Conservation (phyloP, 2,797 vertebrate genomes). For the Podargus strigoides region DNA sequence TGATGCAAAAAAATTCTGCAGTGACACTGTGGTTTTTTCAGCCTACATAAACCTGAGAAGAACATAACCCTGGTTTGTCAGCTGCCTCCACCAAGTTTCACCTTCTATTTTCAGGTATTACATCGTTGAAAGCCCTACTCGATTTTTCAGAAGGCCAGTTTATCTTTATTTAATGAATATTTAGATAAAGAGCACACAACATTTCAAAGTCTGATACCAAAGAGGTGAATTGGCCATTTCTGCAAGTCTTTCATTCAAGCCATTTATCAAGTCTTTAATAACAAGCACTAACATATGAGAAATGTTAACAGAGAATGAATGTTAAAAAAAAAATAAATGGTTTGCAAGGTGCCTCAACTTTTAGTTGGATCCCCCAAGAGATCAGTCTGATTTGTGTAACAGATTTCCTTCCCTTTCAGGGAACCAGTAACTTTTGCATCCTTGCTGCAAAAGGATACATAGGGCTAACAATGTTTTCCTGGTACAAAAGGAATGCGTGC, state of each 20-base stretch:
- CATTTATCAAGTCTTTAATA: background rate
- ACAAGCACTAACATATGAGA: background rate
- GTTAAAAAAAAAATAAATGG: background rate
- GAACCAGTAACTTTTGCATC: background rate
- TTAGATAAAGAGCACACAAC: background rate
- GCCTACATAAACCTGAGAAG: background rate
- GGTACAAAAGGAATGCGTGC: background rate
- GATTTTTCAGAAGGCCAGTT: background rate
- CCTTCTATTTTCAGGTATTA: background rate
- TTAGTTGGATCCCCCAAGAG: background rate
- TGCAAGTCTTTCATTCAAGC: background rate
- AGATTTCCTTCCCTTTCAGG: background rate
- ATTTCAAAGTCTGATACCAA: background rate
- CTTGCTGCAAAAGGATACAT: background rate
- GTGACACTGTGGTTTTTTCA: background rate
- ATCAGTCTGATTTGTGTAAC: background rate
- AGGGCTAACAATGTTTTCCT: background rate
- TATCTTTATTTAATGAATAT: background rate
- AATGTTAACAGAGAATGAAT: background rate
- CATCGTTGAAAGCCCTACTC: background rate
- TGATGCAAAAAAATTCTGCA: background rate
- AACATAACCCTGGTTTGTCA: background rate
- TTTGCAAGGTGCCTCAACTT: slow-evolving; percentile 10
- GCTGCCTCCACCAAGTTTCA: background rate
- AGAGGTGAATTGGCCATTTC: background rate